Percentiles rank a stretch among this genome's conserved stretches.
Evolutionary conservation across 2,888 invertebrate species (phyloP).

Genomic region (Philonicus albiceps): DNA sequence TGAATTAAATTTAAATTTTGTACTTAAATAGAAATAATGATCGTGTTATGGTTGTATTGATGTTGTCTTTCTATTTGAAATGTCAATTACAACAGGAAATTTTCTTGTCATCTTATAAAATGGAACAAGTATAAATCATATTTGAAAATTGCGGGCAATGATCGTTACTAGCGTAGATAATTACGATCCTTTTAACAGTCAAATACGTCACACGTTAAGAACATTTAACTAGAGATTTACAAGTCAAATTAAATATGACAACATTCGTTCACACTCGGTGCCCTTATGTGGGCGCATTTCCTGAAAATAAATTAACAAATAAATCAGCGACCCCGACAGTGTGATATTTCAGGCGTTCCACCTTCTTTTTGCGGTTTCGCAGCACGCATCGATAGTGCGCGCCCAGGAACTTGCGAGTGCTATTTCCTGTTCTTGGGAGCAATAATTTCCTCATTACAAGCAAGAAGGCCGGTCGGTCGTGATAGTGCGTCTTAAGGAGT

Average conservation of each 20-base stretch:
- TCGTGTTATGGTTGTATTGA: not conserved
- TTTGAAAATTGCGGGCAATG: not conserved
- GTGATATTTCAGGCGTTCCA: not conserved
- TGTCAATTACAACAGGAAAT: not conserved
- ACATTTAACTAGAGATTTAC: not conserved
- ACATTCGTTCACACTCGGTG: conserved; percentile 1
- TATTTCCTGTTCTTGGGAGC: not conserved
- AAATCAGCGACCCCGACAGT: not conserved
- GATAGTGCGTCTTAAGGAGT: conserved; percentile 6
- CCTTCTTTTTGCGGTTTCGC: not conserved
- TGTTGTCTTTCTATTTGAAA: not conserved
- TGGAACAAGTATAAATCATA: not conserved
- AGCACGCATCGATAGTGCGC: not conserved
- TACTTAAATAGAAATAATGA: too few species aligned
- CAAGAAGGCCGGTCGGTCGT: not conserved
- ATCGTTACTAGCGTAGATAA: not conserved
- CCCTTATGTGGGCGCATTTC: not conserved
- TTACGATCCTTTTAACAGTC: not conserved
- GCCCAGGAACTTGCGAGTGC: not conserved
- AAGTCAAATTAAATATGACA: conserved; percentile 4
- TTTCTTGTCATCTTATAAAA: not conserved
- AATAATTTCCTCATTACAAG: conserved; percentile 24
- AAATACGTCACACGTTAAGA: not conserved
- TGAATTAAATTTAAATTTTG: too few species aligned
- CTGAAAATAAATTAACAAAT: not conserved